A percentile compares a stretch with the other conserved stretches of the same genome.
phyloP scores from a whole-genome alignment of 2,797 vertebrate genomes.

The Miichthys miiuy region DNA sequence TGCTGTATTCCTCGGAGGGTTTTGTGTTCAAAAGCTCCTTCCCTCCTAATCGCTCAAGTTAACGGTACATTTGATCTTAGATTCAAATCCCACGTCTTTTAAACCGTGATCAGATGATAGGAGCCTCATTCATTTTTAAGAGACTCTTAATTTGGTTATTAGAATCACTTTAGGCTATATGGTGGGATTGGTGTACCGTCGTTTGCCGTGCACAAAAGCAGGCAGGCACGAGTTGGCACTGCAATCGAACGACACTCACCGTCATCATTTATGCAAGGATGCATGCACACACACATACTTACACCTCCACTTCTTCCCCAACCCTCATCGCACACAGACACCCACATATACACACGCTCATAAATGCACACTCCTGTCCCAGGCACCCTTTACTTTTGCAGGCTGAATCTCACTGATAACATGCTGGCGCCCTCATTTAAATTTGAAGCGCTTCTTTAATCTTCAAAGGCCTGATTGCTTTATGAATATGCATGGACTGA shows the following conservation, averaged over 20 bases:
- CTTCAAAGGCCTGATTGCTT: slow-evolving; percentile 99
- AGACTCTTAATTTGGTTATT: slow-evolving; percentile 66
- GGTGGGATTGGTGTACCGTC: slow-evolving; percentile 14
- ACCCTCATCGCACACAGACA: slow-evolving; percentile 50
- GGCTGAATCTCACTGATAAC: slow-evolving; percentile 99
- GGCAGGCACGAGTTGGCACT: slow-evolving; percentile 46
- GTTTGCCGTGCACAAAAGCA: slow-evolving; percentile 53
- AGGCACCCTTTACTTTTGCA: slow-evolving; percentile 90
- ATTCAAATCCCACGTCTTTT: slow-evolving; percentile 77
- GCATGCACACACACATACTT: slow-evolving; percentile 49
- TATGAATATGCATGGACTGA: slow-evolving; percentile 99
- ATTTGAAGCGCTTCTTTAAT: slow-evolving; percentile 99
- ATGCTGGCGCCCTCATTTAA: slow-evolving; percentile 99
- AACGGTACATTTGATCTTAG: slow-evolving; percentile 74
- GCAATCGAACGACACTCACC: slow-evolving; percentile 35
- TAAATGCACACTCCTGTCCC: slow-evolving; percentile 74
- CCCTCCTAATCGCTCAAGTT: slow-evolving; percentile 71
- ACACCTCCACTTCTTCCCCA: slow-evolving; percentile 59
- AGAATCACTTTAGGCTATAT: slow-evolving; percentile 63
- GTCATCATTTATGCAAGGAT: slow-evolving; percentile 56
- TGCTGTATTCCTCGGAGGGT: slow-evolving; percentile 53
- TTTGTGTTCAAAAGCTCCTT: slow-evolving; percentile 57
- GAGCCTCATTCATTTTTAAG: slow-evolving; percentile 69
- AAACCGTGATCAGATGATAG: slow-evolving; percentile 71
- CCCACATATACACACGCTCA: slow-evolving; percentile 49